These are phyloP conservation scores for Clarias pachynema DNA, from an alignment of 2,797 vertebrate species.

Conservation along the genomic window DNA sequence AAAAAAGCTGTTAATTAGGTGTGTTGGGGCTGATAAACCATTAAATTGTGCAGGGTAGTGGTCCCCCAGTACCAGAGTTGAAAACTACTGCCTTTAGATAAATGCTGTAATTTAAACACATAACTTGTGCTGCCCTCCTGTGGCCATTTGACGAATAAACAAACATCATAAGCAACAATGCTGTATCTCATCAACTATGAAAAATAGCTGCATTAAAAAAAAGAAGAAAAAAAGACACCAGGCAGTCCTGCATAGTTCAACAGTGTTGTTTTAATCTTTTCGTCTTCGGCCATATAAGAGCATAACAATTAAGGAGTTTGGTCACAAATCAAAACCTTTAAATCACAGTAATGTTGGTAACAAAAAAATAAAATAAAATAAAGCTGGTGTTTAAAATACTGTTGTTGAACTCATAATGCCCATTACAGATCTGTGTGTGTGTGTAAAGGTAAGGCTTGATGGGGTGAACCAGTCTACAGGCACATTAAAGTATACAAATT, in stretches of 20 bases:
- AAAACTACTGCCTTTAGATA: not conserved
- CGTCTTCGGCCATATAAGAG: constrained; percentile 44
- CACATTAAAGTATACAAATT: constrained; percentile 32
- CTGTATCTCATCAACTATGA: not conserved
- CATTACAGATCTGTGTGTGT: constrained; percentile 4
- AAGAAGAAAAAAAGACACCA: constrained; percentile 10
- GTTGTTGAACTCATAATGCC: not conserved
- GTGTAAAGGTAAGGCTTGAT: constrained; percentile 36
- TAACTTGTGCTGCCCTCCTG: constrained; percentile 25
- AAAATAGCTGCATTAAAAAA: not conserved
- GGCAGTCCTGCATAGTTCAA: constrained; percentile 29
- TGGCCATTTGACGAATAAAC: not conserved
- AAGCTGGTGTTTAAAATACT: constrained; percentile 42
- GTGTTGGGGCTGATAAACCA: no score
- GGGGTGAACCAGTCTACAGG: constrained; percentile 28
- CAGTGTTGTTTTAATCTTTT: constrained; percentile 64
- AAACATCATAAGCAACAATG: not conserved
- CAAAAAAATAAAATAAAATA: not conserved
- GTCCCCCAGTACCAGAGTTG: no score
- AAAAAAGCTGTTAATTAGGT: no score
- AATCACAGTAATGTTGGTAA: constrained; percentile 64
- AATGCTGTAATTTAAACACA: not conserved
- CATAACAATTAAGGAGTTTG: constrained; percentile 38
- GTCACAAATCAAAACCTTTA: constrained; percentile 36
- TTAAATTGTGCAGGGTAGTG: no score